Percentiles rank a stretch among this genome's conserved stretches.
Evolutionary conservation across 2,113 vertebrate genomes (phyloP).

Genomic region (Drymodes brunneopygia): DNA sequence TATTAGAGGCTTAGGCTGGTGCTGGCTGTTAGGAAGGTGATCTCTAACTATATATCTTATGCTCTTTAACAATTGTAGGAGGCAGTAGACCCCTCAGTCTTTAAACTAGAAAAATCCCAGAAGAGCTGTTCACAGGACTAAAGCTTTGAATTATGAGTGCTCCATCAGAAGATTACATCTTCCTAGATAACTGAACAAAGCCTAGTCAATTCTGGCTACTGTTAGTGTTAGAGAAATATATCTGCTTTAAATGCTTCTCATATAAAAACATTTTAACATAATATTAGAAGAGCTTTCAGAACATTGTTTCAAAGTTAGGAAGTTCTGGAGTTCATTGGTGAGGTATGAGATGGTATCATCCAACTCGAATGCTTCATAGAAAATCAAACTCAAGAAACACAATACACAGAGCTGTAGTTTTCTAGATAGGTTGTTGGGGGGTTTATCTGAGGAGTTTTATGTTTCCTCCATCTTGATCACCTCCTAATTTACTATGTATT

Average conservation of each 20-base stretch:
- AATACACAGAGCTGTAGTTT: background rate
- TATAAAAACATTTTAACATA: background rate
- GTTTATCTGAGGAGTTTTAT: rapidly evolving
- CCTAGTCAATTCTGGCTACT: background rate
- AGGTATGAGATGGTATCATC: background rate
- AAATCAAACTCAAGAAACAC: background rate
- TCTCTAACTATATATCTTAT: background rate
- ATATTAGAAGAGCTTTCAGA: background rate
- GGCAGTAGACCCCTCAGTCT: background rate
- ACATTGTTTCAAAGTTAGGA: background rate
- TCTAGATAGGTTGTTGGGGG: background rate
- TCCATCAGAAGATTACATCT: background rate
- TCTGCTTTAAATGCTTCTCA: background rate
- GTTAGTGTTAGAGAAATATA: background rate
- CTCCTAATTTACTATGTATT: background rate
- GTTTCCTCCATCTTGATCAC: background rate
- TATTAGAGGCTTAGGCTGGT: background rate
- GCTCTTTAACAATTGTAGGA: background rate
- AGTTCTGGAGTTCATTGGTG: background rate
- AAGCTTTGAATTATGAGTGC: background rate
- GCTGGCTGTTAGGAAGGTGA: background rate
- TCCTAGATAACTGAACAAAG: background rate
- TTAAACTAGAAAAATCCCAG: background rate
- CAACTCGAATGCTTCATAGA: background rate
- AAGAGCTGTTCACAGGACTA: background rate